Conservation (phyloP, 2,113 vertebrate species). For the Polypterus bichir region DNA sequence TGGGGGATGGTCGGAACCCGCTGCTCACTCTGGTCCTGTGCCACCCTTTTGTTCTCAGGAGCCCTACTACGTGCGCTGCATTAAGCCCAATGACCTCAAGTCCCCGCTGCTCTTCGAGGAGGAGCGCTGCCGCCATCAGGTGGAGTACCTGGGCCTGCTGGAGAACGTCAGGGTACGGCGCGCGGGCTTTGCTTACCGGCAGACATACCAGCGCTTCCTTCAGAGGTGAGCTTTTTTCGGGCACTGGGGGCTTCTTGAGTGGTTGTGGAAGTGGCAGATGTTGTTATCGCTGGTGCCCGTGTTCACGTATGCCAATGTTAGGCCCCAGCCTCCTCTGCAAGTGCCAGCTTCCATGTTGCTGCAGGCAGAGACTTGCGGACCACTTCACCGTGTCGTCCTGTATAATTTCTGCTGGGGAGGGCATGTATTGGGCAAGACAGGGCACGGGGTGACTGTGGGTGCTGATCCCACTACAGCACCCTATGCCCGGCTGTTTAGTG, state of each 20-base stretch:
- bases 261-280: no score
- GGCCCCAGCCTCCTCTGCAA: no score
- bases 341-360: no score
- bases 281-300: no score
- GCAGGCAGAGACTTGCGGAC: no score
- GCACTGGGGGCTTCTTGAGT: no score
- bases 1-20: background rate
- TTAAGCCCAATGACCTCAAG: conserved; percentile 95
- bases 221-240: conserved; percentile 60
- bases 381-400: no score
- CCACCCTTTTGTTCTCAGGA: conserved; percentile 47
- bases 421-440: no score
- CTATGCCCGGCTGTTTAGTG: background rate
- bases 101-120: conserved; percentile 82
- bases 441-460: no score
- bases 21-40: background rate
- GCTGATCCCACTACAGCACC: no score
- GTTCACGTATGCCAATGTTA: no score
- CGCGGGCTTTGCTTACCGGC: conserved; percentile 90
- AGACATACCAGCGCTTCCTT: conserved; percentile 81
- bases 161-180: conserved; percentile 88
- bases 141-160: conserved; percentile 87
- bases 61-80: conserved; percentile 93
- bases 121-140: conserved; percentile 85
- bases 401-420: no score